A percentile compares a stretch with the other conserved stretches of the same genome.
These are phyloP conservation scores for Antitype chi DNA, from an alignment of 2,888 invertebrate genomes.

Conservation along the genomic window DNA sequence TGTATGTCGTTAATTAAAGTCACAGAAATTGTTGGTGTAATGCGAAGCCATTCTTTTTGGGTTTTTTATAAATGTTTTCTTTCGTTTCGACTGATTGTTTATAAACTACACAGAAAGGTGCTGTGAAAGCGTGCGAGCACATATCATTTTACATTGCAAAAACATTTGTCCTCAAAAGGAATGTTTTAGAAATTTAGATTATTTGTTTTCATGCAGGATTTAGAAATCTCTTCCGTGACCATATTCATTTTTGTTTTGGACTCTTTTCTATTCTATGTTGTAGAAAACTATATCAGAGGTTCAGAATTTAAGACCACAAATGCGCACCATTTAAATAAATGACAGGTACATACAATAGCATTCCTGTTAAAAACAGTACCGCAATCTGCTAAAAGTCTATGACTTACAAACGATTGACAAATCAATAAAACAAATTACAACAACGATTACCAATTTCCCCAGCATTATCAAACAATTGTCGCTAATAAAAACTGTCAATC, in stretches of 20 bases:
- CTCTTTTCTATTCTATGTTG: background rate
- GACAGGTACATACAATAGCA: background rate
- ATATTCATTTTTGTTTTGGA: background rate
- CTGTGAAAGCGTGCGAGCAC: background rate
- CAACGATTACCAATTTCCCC: slow-evolving; percentile 57
- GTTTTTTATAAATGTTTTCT: background rate
- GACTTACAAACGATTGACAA: background rate
- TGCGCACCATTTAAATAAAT: background rate
- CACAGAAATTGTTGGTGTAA: slow-evolving; percentile 26
- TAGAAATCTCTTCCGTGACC: background rate
- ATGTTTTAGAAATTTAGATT: background rate
- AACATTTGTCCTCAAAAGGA: background rate
- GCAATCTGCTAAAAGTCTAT: background rate
- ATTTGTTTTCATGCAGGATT: background rate
- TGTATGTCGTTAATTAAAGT: slow-evolving; percentile 46
- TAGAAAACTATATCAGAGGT: background rate
- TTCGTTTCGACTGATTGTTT: background rate
- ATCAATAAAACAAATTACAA: slow-evolving; percentile 48
- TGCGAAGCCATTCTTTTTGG: slow-evolving; percentile 10
- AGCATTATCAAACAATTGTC: slow-evolving; percentile 65
- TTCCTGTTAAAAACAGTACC: background rate
- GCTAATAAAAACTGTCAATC: slow-evolving; percentile 63
- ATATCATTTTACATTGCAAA: background rate
- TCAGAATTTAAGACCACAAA: background rate
- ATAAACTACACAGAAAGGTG: background rate